Conservation (phyloP, 1,140 invertebrate species). For the Drosophila orosa region DNA sequence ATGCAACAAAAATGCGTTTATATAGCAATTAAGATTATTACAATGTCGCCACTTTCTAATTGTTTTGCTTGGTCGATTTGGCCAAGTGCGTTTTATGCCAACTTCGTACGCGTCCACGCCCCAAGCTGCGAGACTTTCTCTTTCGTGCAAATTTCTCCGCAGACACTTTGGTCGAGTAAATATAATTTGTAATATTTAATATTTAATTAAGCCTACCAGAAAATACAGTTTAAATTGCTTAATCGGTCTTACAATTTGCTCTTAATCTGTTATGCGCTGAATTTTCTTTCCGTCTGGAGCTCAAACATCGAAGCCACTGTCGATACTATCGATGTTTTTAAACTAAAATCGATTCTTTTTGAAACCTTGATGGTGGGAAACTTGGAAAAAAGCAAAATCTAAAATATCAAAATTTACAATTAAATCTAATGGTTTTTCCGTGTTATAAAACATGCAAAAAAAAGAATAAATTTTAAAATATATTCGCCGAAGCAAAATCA, state of each 20-base stretch:
- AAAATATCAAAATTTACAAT: too few relatives aligned
- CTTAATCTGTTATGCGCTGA: slow-evolving; percentile 17
- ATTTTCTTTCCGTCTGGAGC: slow-evolving; percentile 6
- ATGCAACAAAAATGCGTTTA: slow-evolving; percentile 28
- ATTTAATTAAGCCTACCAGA: slow-evolving; percentile 41
- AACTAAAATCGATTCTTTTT: background rate
- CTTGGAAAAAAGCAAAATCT: too few relatives aligned
- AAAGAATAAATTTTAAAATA: too few relatives aligned
- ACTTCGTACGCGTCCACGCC: slow-evolving; percentile 37
- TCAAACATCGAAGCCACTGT: background rate
- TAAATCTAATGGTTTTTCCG: too few relatives aligned
- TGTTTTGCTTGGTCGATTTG: slow-evolving; percentile 5
- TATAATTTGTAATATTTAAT: slow-evolving; percentile 2
- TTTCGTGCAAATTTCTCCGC: slow-evolving; percentile 16
- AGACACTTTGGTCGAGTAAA: slow-evolving; percentile 40
- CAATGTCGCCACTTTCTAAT: slow-evolving; percentile 28
- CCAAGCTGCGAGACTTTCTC: slow-evolving; percentile 28
- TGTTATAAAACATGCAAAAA: too few relatives aligned
- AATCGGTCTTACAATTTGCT: slow-evolving; percentile 32
- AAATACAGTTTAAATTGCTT: slow-evolving; percentile 29
- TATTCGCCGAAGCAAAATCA: too few relatives aligned
- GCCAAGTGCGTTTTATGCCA: background rate
- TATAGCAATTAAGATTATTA: slow-evolving; percentile 22
- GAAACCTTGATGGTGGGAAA: too few relatives aligned
- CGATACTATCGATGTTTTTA: background rate